Percentiles rank a stretch among this genome's conserved stretches.
These are phyloP conservation scores for Barnardius zonarius DNA, from an alignment of 2,113 vertebrate species.

Conservation along the genomic window DNA sequence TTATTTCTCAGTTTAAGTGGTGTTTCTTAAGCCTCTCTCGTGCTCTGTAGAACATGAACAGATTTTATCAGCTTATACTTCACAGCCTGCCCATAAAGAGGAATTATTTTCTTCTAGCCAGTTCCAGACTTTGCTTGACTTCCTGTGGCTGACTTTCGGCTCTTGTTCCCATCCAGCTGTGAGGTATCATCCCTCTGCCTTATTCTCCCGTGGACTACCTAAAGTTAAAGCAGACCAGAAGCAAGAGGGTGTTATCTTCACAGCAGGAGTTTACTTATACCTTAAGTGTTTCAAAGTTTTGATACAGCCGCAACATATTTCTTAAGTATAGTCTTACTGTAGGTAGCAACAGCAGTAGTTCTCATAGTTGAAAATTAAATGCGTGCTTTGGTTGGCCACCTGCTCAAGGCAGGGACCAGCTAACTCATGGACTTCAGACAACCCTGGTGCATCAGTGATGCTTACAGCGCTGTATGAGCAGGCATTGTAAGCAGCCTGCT, in stretches of 20 bases:
- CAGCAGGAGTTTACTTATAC: not conserved
- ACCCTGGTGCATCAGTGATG: not conserved
- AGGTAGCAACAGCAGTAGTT: not conserved
- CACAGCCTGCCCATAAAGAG: not conserved
- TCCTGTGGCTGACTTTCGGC: not conserved
- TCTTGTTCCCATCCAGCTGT: conserved; percentile 4
- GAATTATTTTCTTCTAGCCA: not conserved
- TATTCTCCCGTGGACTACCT: not conserved
- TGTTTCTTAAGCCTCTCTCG: not conserved
- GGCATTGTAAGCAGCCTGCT: not conserved
- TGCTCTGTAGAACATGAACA: not conserved
- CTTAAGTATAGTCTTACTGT: not conserved
- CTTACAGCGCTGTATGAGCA: not conserved
- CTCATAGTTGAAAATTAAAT: not conserved
- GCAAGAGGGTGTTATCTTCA: not conserved
- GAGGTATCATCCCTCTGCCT: not conserved
- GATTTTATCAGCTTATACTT: not conserved
- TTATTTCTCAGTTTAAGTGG: not conserved
- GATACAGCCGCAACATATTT: not conserved
- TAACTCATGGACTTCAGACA: not conserved
- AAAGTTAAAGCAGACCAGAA: not conserved
- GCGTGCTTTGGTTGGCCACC: not conserved
- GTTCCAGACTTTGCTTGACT: not conserved
- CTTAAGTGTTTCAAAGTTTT: not conserved
- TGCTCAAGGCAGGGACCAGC: not conserved